Evolutionary conservation across 2,797 vertebrate genomes (phyloP).

Genomic region (Sebastes baramenuke): DNA sequence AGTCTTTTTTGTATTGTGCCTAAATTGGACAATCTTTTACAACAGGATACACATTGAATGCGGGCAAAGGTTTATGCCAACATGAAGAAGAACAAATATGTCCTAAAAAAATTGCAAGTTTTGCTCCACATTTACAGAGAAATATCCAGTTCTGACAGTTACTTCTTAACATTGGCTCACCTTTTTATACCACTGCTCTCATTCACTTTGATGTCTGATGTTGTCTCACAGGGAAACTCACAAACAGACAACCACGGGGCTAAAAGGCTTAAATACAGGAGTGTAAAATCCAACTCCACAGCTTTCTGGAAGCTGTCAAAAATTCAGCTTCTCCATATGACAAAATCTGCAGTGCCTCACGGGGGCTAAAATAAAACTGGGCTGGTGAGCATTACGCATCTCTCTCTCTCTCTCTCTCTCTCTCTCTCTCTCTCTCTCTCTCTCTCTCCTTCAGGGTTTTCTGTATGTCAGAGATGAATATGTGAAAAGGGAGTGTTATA

Average conservation of each 20-base stretch:
- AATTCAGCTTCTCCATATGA: constrained; percentile 63
- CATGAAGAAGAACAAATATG: not conserved
- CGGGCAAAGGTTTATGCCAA: not conserved
- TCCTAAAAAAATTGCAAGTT: not conserved
- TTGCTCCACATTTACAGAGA: not conserved
- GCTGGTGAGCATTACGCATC: constrained; percentile 54
- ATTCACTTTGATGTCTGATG: constrained; percentile 45
- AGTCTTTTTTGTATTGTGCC: not conserved
- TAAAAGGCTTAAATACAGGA: constrained; percentile 52
- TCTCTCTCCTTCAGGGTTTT: constrained; percentile 54
- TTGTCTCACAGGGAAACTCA: constrained; percentile 48
- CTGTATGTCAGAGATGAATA: constrained; percentile 71
- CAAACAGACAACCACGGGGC: constrained; percentile 43
- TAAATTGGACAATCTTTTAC: not conserved
- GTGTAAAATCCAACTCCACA: constrained; percentile 53
- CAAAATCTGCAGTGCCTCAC: constrained; percentile 75
- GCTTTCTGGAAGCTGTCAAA: constrained; percentile 67
- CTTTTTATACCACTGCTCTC: constrained; percentile 30
- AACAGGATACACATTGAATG: not conserved
- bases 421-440: constrained; percentile 16
- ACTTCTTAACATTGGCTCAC: constrained; percentile 19
- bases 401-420: constrained; percentile 35
- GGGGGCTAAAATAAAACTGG: constrained; percentile 78
- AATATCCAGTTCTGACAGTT: constrained; percentile 25
- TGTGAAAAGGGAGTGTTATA: constrained; percentile 68